Evolutionary conservation across 2,797 vertebrate genomes (phyloP).

Genomic region (Aphelocoma californica): DNA sequence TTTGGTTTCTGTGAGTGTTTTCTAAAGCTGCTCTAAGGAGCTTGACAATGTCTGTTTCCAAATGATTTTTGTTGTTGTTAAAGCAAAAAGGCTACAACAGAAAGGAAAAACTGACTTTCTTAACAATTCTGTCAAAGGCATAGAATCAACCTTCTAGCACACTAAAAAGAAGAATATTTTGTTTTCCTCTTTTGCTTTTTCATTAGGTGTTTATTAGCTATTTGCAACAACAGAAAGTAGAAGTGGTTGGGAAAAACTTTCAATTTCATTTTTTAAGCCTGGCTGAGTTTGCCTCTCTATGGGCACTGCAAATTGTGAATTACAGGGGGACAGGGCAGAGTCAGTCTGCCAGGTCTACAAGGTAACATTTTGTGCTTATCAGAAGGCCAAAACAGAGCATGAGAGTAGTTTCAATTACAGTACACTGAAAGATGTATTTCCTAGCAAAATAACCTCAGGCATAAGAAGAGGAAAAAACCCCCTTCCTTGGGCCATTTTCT

Average conservation of each 20-base stretch:
- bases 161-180: not conserved
- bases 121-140: not conserved
- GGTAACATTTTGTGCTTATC: not conserved
- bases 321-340: not conserved
- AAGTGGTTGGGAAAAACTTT: not conserved
- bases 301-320: not conserved
- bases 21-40: conserved; percentile 5
- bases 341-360: not conserved
- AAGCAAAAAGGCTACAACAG: not conserved
- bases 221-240: not conserved
- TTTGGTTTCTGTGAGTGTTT: conserved; percentile 8
- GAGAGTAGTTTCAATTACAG: not conserved
- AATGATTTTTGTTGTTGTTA: not conserved
- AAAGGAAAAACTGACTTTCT: not conserved
- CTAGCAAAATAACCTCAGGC: conserved; percentile 36
- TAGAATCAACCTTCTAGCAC: not conserved
- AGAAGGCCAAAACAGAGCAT: not conserved
- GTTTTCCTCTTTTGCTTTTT: not conserved
- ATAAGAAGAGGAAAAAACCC: not conserved
- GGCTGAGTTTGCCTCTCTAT: not conserved
- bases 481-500: not conserved
- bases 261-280: not conserved
- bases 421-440: not conserved
- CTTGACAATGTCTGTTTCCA: not conserved
- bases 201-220: not conserved